Evolutionary conservation across 2,113 vertebrate species (phyloP).

Genomic region (Copsychus sechellarum): DNA sequence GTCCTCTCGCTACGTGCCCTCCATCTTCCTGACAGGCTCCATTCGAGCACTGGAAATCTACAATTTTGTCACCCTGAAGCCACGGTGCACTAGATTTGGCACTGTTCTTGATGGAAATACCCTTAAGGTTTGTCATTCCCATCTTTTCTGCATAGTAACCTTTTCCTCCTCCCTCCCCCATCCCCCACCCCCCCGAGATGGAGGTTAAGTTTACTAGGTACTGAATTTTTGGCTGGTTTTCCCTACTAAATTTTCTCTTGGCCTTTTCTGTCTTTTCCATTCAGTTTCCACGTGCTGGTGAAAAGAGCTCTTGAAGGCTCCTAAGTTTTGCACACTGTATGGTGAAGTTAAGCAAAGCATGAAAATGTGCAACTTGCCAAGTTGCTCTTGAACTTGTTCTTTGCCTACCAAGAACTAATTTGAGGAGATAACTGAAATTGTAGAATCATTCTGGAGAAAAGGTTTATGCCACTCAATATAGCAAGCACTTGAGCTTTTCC

Average conservation of each 20-base stretch:
- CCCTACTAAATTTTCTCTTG: neutral
- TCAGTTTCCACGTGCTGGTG: neutral
- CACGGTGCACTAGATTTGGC: accelerated
- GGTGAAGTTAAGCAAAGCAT: neutral
- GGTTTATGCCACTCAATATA: neutral
- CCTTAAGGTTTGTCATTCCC: neutral
- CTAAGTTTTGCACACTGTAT: neutral
- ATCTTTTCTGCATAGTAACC: neutral
- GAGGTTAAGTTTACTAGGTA: neutral
- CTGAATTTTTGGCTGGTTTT: neutral
- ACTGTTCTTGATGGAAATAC: neutral
- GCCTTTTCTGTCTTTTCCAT: neutral
- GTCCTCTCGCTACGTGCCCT: neutral
- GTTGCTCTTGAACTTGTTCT: neutral
- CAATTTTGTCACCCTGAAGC: neutral
- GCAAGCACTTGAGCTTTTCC: neutral
- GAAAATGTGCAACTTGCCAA: neutral
- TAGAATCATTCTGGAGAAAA: neutral
- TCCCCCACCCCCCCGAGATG: accelerated
- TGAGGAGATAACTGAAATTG: neutral
- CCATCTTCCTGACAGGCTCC: neutral
- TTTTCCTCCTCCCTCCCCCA: no score
- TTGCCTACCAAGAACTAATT: neutral
- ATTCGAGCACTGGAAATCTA: neutral
- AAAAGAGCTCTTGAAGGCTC: neutral